Percentiles rank a stretch among this genome's conserved stretches.
Conservation (phyloP, 2,888 invertebrate species). For the Rhamphomyia laevipes region DNA sequence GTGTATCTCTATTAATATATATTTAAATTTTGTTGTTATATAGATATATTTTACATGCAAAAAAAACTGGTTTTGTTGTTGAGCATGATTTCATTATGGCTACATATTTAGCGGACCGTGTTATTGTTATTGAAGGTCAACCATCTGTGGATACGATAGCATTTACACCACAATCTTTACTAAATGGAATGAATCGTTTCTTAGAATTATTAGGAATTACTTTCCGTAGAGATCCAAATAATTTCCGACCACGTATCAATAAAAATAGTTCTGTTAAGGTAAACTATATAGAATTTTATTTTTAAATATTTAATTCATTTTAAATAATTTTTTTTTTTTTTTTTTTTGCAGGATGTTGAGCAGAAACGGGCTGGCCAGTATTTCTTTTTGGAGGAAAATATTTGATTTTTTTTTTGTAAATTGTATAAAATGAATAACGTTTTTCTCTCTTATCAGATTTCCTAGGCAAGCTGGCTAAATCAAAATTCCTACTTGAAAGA, state of each 20-base stretch:
- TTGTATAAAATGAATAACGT: too few species aligned
- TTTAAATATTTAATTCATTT: background rate
- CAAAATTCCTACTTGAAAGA: too few species aligned
- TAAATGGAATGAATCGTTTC: conserved; percentile 98
- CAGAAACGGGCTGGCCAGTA: conserved; percentile 96
- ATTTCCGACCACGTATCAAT: conserved; percentile 96
- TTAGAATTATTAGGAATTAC: conserved; percentile 91
- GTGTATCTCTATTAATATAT: too few species aligned
- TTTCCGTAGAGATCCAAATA: conserved; percentile 96
- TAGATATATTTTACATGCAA: conserved; percentile 94
- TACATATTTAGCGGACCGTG: conserved; percentile 95
- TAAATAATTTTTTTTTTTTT: background rate
- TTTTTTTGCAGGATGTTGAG: conserved; percentile 65
- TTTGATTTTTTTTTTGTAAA: background rate
- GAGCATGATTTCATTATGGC: conserved; percentile 99
- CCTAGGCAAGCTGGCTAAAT: too few species aligned
- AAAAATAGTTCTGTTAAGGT: conserved; percentile 93
- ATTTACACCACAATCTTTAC: conserved; percentile 80
- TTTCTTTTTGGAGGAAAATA: conserved; percentile 90
- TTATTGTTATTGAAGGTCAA: conserved; percentile 93
- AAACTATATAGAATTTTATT: conserved; percentile 10
- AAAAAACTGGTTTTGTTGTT: conserved; percentile 98
- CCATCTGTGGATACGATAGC: conserved; percentile 86
- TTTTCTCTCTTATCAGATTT: too few species aligned
- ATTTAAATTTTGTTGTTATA: background rate